A percentile compares a stretch with the other conserved stretches of the same genome.
Conservation (phyloP, 2,888 invertebrate genomes). For the Craniophora ligustri region DNA sequence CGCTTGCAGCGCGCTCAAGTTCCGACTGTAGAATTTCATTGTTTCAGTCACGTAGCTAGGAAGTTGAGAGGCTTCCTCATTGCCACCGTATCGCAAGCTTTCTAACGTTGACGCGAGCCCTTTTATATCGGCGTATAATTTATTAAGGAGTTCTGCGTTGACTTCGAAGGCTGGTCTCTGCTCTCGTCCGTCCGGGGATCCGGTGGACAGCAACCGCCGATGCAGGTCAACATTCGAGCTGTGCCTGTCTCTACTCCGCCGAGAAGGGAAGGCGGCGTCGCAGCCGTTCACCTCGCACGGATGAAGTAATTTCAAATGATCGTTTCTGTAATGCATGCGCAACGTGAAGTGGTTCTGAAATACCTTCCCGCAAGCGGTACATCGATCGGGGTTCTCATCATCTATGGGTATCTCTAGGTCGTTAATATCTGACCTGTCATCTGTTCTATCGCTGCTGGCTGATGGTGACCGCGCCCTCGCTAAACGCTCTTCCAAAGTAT, state of each 20-base stretch:
- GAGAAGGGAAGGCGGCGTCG: conserved; percentile 96
- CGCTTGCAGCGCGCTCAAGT: conserved; percentile 79
- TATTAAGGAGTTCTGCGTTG: conserved; percentile 94
- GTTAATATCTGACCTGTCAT: conserved; percentile 78
- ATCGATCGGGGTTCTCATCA: conserved; percentile 95
- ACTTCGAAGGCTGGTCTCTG: conserved; percentile 89
- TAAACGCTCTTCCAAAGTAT: conserved; percentile 85
- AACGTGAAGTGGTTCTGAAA: conserved; percentile 97
- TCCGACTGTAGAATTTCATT: conserved; percentile 86
- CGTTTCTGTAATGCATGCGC: conserved; percentile 97
- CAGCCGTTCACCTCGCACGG: conserved; percentile 97
- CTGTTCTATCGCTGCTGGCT: conserved; percentile 81
- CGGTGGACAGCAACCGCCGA: conserved; percentile 85
- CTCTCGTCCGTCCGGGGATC: conserved; percentile 85
- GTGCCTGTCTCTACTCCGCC: conserved; percentile 90
- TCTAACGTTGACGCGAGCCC: conserved; percentile 89
- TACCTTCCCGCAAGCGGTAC: conserved; percentile 95
- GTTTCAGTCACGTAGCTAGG: conserved; percentile 85
- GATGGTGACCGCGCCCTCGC: conserved; percentile 86
- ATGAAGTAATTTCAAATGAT: conserved; percentile 96
- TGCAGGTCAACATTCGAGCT: conserved; percentile 88
- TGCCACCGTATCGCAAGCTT: conserved; percentile 89
- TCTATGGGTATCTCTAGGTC: conserved; percentile 94
- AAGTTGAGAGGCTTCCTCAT: conserved; percentile 79
- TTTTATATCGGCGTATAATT: conserved; percentile 93